Evolutionary conservation across 2,888 invertebrate species (phyloP).

Genomic region (Pinctada fucata): DNA sequence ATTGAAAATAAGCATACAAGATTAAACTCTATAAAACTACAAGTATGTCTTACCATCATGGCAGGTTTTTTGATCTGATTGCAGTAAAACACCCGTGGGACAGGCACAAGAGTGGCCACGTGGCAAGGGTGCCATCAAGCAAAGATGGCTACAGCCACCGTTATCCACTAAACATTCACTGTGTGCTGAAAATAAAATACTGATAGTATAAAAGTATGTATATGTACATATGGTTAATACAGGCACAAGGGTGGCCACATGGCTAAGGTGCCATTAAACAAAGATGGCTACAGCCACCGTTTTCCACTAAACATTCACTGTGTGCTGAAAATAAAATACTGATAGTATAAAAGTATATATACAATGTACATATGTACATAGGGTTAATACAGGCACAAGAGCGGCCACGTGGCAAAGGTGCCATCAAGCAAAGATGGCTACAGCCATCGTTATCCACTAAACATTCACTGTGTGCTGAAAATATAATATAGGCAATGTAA

Average conservation of each 20-base stretch:
- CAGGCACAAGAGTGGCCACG: constrained; percentile 83
- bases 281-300: constrained; percentile 92
- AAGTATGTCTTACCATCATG: constrained; percentile 56
- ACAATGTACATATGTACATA: no score
- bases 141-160: constrained; percentile 92
- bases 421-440: constrained; percentile 88
- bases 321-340: constrained; percentile 78
- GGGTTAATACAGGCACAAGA: constrained; percentile 83
- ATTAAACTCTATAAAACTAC: no score
- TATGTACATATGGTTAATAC: constrained; percentile 71
- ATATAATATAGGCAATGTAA: not conserved
- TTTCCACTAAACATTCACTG: constrained; percentile 82
- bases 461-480: constrained; percentile 81
- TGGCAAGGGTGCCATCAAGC: constrained; percentile 81
- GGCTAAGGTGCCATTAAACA: constrained; percentile 82
- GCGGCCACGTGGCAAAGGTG: constrained; percentile 71
- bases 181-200: constrained; percentile 78
- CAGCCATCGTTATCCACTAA: constrained; percentile 89
- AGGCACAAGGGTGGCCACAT: constrained; percentile 82
- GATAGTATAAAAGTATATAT: no score
- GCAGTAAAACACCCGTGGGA: constrained; percentile 86
- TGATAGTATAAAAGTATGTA: not conserved
- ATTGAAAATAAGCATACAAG: no score
- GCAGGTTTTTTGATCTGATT: constrained; percentile 75
- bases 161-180: constrained; percentile 84